Percentiles rank a stretch among this genome's conserved stretches.
These are phyloP conservation scores for Pyrocephalus nanus DNA, from an alignment of 2,797 vertebrate species.

Conservation along the genomic window DNA sequence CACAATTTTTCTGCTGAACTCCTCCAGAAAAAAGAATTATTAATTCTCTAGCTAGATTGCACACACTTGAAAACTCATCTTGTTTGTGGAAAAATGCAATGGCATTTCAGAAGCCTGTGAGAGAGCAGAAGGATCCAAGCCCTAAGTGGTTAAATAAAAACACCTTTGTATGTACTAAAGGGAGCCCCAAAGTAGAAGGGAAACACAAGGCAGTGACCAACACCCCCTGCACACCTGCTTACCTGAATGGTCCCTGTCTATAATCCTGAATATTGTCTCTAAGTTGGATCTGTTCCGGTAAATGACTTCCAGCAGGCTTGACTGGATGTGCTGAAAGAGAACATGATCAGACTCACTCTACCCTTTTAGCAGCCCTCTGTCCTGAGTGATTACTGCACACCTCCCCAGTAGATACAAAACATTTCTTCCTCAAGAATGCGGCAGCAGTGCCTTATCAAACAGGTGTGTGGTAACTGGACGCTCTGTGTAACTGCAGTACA, in stretches of 20 bases:
- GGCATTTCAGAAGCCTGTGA: background rate
- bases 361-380: background rate
- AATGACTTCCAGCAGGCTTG: conserved; percentile 88
- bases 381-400: background rate
- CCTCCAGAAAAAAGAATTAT: background rate
- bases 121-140: background rate
- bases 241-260: conserved; percentile 94
- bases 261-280: conserved; percentile 94
- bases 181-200: background rate
- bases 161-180: background rate
- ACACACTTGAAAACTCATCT: background rate
- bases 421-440: background rate
- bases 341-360: background rate
- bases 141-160: background rate
- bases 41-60: background rate
- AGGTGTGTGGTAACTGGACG: too few relatives aligned
- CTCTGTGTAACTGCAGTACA: background rate
- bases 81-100: background rate
- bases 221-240: background rate
- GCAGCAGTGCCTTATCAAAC: background rate
- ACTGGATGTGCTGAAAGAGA: conserved; percentile 79
- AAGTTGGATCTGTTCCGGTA: conserved; percentile 92
- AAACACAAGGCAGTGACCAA: background rate
- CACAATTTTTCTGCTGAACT: background rate
- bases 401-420: background rate